Conservation (phyloP, 2,797 vertebrate genomes). For the Neosalanx taihuensis region DNA sequence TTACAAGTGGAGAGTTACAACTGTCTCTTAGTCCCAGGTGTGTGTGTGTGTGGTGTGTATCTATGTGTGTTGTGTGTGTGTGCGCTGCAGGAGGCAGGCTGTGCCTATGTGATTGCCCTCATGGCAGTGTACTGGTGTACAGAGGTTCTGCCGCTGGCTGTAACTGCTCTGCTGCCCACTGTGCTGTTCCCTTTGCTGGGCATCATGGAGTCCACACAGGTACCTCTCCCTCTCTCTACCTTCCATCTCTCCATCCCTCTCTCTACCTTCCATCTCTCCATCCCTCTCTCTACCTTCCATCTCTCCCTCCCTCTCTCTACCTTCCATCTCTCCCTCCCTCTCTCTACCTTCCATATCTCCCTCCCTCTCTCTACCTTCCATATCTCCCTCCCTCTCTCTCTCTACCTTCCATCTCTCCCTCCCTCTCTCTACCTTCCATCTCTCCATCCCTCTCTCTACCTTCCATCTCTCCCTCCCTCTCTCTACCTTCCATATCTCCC, state of each 20-base stretch:
- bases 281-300: no score
- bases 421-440: no score
- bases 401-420: no score
- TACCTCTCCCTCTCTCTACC: conserved; percentile 47
- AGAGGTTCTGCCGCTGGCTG: conserved; percentile 86
- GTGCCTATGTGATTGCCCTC: conserved; percentile 83
- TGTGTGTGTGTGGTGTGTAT: conserved; percentile 12
- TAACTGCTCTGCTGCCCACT: conserved; percentile 85
- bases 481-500: not conserved
- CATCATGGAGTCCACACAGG: conserved; percentile 85
- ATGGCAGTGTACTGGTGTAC: conserved; percentile 96
- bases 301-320: no score
- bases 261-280: no score
- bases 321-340: no score
- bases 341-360: no score
- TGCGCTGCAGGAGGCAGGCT: conserved; percentile 49
- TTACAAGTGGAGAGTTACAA: no score
- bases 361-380: no score
- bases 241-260: no score
- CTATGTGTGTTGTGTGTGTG: conserved; percentile 19
- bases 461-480: no score
- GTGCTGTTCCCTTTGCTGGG: conserved; percentile 87
- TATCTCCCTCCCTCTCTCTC: no score
- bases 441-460: not conserved
- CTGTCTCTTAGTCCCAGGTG: not conserved